Conservation (phyloP, 1,140 invertebrate genomes). For the Macrobrachium nipponense region DNA sequence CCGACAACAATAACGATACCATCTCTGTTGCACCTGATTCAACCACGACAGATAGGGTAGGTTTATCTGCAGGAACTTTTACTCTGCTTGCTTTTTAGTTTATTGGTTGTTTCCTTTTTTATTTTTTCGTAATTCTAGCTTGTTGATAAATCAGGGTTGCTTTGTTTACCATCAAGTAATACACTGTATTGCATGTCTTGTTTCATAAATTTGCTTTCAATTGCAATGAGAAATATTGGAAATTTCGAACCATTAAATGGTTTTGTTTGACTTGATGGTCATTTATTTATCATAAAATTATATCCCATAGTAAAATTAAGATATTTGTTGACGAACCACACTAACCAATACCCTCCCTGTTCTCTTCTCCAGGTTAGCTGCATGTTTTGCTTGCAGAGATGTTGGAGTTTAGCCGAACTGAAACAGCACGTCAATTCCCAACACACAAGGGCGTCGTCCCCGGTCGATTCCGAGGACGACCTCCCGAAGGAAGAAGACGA, state of each 20-base stretch:
- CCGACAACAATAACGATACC: conserved; percentile 54
- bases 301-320: neutral
- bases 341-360: conserved; percentile 12
- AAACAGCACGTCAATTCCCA: conserved; percentile 91
- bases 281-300: no score
- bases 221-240: no score
- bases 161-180: no score
- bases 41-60: conserved; percentile 52
- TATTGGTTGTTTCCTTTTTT: no score
- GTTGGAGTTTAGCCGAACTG: conserved; percentile 94
- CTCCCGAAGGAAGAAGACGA: conserved; percentile 42
- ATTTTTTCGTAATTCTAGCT: no score
- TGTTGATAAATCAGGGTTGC: no score
- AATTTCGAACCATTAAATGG: no score
- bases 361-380: conserved; percentile 79
- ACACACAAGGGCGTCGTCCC: conserved; percentile 41
- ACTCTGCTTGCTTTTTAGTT: no score
- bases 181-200: no score
- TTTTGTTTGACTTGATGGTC: no score
- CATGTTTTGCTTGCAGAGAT: conserved; percentile 90
- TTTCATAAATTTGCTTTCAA: no score
- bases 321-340: neutral
- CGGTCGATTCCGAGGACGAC: conserved; percentile 60
- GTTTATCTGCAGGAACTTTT: conserved; percentile 1
- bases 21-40: conserved; percentile 34